These are phyloP conservation scores for Sinocyclocheilus maitianheensis DNA, from an alignment of 2,113 vertebrate genomes.

Conservation along the genomic window DNA sequence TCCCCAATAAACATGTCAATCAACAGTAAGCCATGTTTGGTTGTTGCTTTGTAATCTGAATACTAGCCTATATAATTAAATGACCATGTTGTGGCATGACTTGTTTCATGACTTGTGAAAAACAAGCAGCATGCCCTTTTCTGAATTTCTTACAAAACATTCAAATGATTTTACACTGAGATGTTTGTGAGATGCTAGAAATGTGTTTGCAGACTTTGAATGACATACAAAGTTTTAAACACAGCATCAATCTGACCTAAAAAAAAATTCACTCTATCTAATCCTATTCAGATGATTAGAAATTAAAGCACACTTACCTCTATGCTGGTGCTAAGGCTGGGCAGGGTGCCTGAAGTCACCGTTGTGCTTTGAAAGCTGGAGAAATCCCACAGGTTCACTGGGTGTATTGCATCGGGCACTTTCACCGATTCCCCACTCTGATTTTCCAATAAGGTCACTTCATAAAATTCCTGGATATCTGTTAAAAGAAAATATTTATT, in stretches of 20 bases:
- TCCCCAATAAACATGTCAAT: neutral
- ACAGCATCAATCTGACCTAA: neutral
- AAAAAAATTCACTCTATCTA: neutral
- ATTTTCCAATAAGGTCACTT: conserved; percentile 98
- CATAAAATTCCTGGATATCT: conserved; percentile 99
- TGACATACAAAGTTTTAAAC: neutral
- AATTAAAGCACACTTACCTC: conserved; percentile 78
- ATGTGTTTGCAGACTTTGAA: neutral
- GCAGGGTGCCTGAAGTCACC: conserved; percentile 89
- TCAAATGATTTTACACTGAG: neutral
- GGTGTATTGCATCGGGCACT: conserved; percentile 75
- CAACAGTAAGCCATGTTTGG: neutral
- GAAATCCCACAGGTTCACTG: conserved; percentile 92
- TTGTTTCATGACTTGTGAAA: neutral
- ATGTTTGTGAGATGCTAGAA: neutral
- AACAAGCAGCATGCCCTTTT: neutral
- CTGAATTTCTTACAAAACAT: neutral
- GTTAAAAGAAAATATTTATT: conserved; percentile 12
- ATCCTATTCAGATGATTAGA: neutral
- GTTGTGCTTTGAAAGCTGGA: conserved; percentile 92
- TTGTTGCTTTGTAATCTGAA: neutral
- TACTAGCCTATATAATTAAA: neutral
- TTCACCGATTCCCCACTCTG: conserved; percentile 84
- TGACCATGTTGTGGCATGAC: neutral
- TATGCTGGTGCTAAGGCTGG: conserved; percentile 90